A percentile compares a stretch with the other conserved stretches of the same genome.
Evolutionary conservation across 2,888 invertebrate genomes (phyloP).

Genomic region (Euplexia lucipara): DNA sequence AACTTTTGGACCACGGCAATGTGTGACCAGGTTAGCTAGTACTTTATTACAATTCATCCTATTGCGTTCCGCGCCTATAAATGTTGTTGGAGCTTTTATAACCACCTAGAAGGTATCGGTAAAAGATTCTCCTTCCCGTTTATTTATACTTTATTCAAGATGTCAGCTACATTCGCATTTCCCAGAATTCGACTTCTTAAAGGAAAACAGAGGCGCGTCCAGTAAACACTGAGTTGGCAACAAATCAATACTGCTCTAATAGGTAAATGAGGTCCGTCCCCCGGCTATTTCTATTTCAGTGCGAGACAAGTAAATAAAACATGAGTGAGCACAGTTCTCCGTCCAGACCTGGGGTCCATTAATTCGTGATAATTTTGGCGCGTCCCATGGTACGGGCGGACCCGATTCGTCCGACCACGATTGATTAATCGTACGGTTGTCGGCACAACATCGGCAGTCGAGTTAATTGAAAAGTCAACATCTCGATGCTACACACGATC

Average conservation of each 20-base stretch:
- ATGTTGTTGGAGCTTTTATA: no score
- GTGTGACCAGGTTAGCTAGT: no score
- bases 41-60: no score
- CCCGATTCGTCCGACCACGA: slow-evolving; percentile 65
- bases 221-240: slow-evolving; percentile 8
- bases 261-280: slow-evolving; percentile 57
- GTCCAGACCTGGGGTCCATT: slow-evolving; percentile 57
- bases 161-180: background rate
- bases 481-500: slow-evolving; percentile 81
- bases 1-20: no score
- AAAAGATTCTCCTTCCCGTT: background rate
- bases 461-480: slow-evolving; percentile 91
- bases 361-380: slow-evolving; percentile 67
- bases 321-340: slow-evolving; percentile 59
- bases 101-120: no score
- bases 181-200: background rate
- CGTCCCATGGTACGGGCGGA: slow-evolving; percentile 58
- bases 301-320: slow-evolving; percentile 64
- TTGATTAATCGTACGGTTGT: slow-evolving; percentile 84
- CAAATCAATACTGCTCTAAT: slow-evolving; percentile 58
- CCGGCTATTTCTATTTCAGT: slow-evolving; percentile 60
- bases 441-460: slow-evolving; percentile 79
- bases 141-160: background rate
- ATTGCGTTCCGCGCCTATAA: no score
- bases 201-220: slow-evolving; percentile 5